phyloP scores from a whole-genome alignment of 1,140 invertebrate genomes.

The Adelges cooleyi region DNA sequence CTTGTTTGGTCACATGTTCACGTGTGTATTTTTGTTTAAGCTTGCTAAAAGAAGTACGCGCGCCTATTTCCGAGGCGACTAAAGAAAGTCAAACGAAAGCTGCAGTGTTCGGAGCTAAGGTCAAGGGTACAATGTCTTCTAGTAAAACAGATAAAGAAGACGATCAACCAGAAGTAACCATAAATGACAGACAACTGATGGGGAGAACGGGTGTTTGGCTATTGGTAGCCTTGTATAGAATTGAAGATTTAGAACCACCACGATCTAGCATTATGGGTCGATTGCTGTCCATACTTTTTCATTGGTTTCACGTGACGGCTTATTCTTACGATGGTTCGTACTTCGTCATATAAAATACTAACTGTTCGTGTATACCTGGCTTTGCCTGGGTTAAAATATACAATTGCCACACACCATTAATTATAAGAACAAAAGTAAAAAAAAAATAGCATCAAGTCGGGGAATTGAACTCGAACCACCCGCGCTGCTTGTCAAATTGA shows the following conservation, averaged over 20 bases:
- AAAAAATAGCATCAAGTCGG: too few species aligned
- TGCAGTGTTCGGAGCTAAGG: constrained; percentile 34
- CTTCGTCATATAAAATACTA: too few species aligned
- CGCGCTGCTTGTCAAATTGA: too few species aligned
- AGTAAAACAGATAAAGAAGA: constrained; percentile 25
- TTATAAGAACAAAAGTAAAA: too few species aligned
- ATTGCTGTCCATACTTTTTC: constrained; percentile 89
- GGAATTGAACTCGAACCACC: too few species aligned
- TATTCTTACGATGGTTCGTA: constrained; percentile 85
- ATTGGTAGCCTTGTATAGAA: constrained; percentile 83
- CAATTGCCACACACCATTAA: too few species aligned
- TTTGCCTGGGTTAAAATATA: too few species aligned
- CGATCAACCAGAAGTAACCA: constrained; percentile 36
- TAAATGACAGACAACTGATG: constrained; percentile 67
- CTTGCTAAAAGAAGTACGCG: constrained; percentile 67
- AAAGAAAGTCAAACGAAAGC: constrained; percentile 39
- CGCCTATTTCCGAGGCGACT: constrained; percentile 38
- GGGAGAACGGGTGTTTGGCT: constrained; percentile 95
- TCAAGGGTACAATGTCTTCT: constrained; percentile 35
- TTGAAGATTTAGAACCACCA: constrained; percentile 67
- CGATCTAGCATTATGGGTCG: constrained; percentile 69
- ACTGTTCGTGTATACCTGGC: too few species aligned
- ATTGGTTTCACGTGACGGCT: constrained; percentile 97
- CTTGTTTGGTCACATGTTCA: too few species aligned
- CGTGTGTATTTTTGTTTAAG: constrained; percentile 42